Base-by-base conservation (phyloP, 2,888 invertebrate species). In the Galerucella pusilla region DNA sequence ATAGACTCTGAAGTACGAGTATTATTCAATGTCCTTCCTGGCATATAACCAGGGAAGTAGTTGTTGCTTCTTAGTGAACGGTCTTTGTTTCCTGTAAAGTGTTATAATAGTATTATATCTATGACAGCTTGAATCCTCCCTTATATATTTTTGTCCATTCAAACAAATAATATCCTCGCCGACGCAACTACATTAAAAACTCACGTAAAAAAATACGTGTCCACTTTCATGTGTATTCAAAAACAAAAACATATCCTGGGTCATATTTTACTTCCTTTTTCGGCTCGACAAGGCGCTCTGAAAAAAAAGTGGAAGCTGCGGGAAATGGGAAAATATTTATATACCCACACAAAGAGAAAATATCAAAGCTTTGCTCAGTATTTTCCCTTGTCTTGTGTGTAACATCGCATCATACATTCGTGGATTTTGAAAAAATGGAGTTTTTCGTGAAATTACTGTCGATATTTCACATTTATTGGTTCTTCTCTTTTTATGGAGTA, bases 341-440 rank as follows among this genome's bases (percentile, higher is more conserved):
- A 54, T 54, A n/a, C n/a, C 14, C 14, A 2, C 7, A 54, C 5
- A 54, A 54, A 54, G 54, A 64, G 64, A n/a, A 45, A 42, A 45
- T 45, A 45, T 64, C 64, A 64, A 64, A 64, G 64, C 64, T 64
- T 64, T 64, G 64, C 16, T 64, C 42, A 6, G 10, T 42, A 16
- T 42, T 10, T 16, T 64, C 64, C 42, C 64, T 64, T 64, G 64
- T 64, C 64, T 64, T 64, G 64, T 42, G 42, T 64, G 42, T 61
- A 64, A 64, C n/a, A 64, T 16, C 45, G n/a, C 16, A 16, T 45
- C 42, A n/a, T n/a, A 16, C 64, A 42, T 64, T 54, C 16, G 54
- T n/a, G 7, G 1, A 54, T n/a, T 54, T 7, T 1, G 1, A n/a
- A n/a, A 54, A 54, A 49, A 49, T 12, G 5, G 4, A 12, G 49